These are phyloP conservation scores for Artemisiospiza belli DNA, from an alignment of 2,113 vertebrate species.

Conservation along the genomic window DNA sequence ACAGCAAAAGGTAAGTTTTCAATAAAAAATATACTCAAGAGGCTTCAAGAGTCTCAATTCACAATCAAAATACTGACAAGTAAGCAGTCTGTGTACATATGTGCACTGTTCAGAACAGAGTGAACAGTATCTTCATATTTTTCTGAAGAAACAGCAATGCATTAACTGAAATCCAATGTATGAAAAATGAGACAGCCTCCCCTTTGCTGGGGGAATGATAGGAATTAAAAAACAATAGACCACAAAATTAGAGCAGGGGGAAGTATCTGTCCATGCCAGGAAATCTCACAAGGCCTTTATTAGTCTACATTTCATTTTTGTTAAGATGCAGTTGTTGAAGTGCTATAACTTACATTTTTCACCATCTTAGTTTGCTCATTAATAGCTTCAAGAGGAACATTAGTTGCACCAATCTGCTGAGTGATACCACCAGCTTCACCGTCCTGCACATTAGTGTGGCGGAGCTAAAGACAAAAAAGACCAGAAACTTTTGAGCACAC, in stretches of 20 bases:
- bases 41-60: background rate
- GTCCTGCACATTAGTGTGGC: constrained; percentile 94
- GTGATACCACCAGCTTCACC: constrained; percentile 97
- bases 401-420: constrained; percentile 97
- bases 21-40: background rate
- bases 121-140: background rate
- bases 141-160: background rate
- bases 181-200: background rate
- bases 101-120: background rate
- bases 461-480: constrained; percentile 74
- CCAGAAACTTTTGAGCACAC: background rate
- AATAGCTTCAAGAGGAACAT: constrained; percentile 93
- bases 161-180: background rate
- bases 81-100: background rate
- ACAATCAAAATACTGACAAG: background rate
- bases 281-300: background rate
- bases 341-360: constrained; percentile 84
- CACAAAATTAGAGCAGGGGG: background rate
- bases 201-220: background rate
- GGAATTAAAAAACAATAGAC: background rate
- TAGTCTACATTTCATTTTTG: background rate
- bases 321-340: background rate
- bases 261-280: background rate
- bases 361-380: constrained; percentile 96
- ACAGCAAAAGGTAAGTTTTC: background rate